Evolutionary conservation across 2,888 invertebrate species (phyloP).

Genomic region (Acleris emargana): DNA sequence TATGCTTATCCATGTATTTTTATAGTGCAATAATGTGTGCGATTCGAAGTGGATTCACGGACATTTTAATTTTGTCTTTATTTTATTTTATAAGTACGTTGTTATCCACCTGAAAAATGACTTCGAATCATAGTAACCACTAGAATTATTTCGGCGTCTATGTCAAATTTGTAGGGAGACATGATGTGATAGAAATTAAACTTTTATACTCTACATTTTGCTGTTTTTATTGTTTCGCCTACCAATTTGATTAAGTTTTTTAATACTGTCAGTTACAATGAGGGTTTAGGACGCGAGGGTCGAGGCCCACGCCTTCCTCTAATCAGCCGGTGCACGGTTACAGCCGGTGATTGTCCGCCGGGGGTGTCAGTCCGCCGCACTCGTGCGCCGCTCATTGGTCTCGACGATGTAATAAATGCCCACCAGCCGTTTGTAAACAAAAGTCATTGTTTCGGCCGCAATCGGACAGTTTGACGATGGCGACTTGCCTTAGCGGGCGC

Average conservation of each 20-base stretch:
- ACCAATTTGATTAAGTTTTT: slow-evolving; percentile 6
- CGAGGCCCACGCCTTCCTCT: slow-evolving; percentile 74
- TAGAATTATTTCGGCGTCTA: slow-evolving; percentile 73
- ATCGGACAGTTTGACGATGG: slow-evolving; percentile 74
- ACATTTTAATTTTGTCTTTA: slow-evolving; percentile 25
- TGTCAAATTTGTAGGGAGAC: slow-evolving; percentile 78
- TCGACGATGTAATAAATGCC: slow-evolving; percentile 74
- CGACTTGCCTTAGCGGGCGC: slow-evolving; percentile 68
- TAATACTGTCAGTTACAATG: slow-evolving; percentile 40
- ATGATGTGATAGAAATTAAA: slow-evolving; percentile 82
- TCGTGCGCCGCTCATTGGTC: slow-evolving; percentile 68
- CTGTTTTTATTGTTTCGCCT: slow-evolving; percentile 45
- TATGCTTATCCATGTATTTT: slow-evolving; percentile 80
- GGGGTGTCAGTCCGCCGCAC: slow-evolving; percentile 69
- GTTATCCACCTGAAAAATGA: slow-evolving; percentile 46
- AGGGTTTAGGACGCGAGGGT: slow-evolving; percentile 48
- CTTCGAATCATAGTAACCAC: slow-evolving; percentile 74
- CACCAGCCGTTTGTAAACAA: slow-evolving; percentile 77
- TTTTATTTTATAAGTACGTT: slow-evolving; percentile 15
- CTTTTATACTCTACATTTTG: slow-evolving; percentile 76
- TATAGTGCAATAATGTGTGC: slow-evolving; percentile 74
- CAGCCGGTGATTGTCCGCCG: slow-evolving; percentile 58
- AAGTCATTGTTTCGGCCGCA: slow-evolving; percentile 78
- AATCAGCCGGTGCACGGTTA: slow-evolving; percentile 47
- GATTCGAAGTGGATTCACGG: slow-evolving; percentile 65